These are phyloP conservation scores for Limenitis camilla DNA, from an alignment of 2,888 invertebrate genomes.

Conservation along the genomic window DNA sequence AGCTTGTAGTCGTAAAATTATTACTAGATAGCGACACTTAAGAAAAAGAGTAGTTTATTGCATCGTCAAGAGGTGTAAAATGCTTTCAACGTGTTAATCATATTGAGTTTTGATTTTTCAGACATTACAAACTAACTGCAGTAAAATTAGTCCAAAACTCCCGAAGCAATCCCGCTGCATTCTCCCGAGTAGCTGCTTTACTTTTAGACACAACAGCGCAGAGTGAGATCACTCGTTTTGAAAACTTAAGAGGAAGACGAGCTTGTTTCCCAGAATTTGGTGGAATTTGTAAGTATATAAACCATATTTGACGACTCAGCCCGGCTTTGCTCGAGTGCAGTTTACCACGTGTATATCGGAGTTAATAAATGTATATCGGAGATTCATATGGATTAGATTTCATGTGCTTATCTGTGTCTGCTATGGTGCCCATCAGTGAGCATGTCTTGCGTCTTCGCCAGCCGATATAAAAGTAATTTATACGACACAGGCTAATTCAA, in stretches of 20 bases:
- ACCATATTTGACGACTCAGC: not conserved
- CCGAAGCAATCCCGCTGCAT: slow-evolving; percentile 39
- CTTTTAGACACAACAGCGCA: slow-evolving; percentile 48
- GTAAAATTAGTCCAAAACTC: slow-evolving; percentile 76
- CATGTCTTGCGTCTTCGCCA: too few species aligned
- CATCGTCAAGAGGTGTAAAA: too few species aligned
- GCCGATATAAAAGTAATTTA: too few species aligned
- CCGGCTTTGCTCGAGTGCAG: too few species aligned
- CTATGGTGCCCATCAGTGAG: too few species aligned
- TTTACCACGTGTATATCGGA: too few species aligned
- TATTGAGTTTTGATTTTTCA: slow-evolving; percentile 33
- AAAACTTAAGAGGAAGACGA: slow-evolving; percentile 68
- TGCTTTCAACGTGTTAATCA: not conserved
- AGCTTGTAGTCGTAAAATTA: not conserved
- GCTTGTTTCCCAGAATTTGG: slow-evolving; percentile 81
- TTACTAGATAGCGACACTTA: not conserved
- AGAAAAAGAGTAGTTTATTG: too few species aligned
- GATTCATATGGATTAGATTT: not conserved
- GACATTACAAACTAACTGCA: slow-evolving; percentile 71
- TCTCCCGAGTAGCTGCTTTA: slow-evolving; percentile 71
- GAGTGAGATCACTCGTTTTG: slow-evolving; percentile 60
- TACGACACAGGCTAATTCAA: too few species aligned
- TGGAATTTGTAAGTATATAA: slow-evolving; percentile 71
- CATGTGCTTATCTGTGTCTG: too few species aligned
- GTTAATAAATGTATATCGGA: too few species aligned